phyloP scores from a whole-genome alignment of 1,140 invertebrate species.

The Macrobrachium nipponense region DNA sequence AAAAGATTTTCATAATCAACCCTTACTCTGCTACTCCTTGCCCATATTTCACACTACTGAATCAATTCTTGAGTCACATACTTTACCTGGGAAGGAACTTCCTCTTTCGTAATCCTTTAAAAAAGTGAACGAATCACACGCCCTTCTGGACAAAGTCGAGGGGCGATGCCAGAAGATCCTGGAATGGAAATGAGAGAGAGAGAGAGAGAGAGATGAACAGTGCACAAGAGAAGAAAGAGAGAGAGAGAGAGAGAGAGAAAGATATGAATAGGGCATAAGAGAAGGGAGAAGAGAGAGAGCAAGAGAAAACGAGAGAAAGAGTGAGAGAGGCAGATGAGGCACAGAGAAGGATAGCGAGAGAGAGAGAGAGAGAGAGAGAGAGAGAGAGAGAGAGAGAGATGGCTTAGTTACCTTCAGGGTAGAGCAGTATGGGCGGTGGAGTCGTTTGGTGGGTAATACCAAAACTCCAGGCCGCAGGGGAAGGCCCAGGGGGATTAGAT shows the following conservation, averaged over 20 bases:
- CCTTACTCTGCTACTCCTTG: too few relatives aligned
- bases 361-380: too few relatives aligned
- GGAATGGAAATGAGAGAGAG: not conserved
- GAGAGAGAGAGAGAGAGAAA: conserved; percentile 19
- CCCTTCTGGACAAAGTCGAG: too few relatives aligned
- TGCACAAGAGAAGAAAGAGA: conserved; percentile 21
- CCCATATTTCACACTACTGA: too few relatives aligned
- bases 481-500: not conserved
- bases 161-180: too few relatives aligned
- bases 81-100: too few relatives aligned
- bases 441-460: conserved; percentile 18
- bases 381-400: not conserved
- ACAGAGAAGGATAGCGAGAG: conserved; percentile 4
- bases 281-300: conserved; percentile 19
- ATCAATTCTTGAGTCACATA: too few relatives aligned
- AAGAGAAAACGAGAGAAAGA: conserved; percentile 9
- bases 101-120: too few relatives aligned
- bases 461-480: conserved; percentile 13
- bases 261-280: too few relatives aligned
- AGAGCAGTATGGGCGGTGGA: conserved; percentile 39
- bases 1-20: too few relatives aligned
- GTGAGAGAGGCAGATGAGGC: not conserved
- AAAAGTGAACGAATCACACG: too few relatives aligned
- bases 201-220: conserved; percentile 30
- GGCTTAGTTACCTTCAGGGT: conserved; percentile 40